Base-by-base conservation (phyloP, 2,888 invertebrate genomes). In the Thymelicus acteon region DNA sequence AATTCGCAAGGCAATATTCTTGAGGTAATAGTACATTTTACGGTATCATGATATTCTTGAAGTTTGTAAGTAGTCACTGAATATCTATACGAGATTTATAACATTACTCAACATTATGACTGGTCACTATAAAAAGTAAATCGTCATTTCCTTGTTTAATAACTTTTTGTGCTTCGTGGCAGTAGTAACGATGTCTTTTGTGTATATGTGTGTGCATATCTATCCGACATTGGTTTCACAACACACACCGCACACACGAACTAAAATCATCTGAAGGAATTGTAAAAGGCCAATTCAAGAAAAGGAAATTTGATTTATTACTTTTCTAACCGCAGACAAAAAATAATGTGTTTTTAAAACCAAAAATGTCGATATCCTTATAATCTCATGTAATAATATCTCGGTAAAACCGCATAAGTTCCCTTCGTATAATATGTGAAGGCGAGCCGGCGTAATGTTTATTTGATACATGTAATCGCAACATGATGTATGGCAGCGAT, bases 391-490 rank as follows among this genome's bases (percentile, higher is more conserved):
- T 76, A 75, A 48, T 40, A 60, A 60, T 60, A 40, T 40, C 60
- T 60, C 52, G 70, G 60, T 70, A 60, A 81, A 84, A 79, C 81
- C 85, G 79, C 85, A 83, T 80, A 81, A 82, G 85, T 81, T 83
- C 79, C 82, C 81, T 79, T 73, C 75, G 76, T 80, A 84, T 86
- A 83, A 86, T 85, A 85, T 85, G 86, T 83, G 84, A 86, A 80
- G 85, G 84, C 84, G 81, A 84, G 85, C 86, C 84, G 79, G 79
- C 82, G 85, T 91, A 92, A 92, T 91, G 90, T 90, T 89, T 91
- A 91, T 92, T 92, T 92, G 91, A 92, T 92, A 90, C 90, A 85
- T 88, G 90, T 91, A 91, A 92, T 92, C 89, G 87, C 83, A 84
- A 84, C 88, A 88, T 92, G 92, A 92, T 92, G 89, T 89, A 92